Base-by-base conservation (phyloP, 2,797 vertebrate genomes). In the Halcyon badia region DNA sequence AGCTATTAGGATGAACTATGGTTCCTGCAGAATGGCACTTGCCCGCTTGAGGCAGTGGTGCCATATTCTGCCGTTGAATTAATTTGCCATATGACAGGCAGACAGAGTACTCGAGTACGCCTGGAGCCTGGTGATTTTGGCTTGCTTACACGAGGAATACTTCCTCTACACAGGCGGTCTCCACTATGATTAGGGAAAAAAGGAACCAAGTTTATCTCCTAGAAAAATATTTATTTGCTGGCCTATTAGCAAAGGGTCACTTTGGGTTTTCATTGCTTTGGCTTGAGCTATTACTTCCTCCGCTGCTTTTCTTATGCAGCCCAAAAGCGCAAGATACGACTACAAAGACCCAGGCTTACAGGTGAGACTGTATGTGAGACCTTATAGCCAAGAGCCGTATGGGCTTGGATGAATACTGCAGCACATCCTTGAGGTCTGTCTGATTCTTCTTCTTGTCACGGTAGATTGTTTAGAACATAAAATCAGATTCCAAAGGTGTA, bases 81-180 rank as follows among this genome's bases (percentile, higher is more conserved):
- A 49, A 93, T 93, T 56, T 90, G 85, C 89, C 72, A 25, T 8
- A 5, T 30, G 82, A 84, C 94, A 94, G 70, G 72, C 90, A 85
- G 80, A 52, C 57, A 68, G 82, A 93, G 48, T 2, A n/a, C 72
- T 37, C 3, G 0, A 76, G 49, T 7, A 30, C 0, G 1, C 86
- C 83, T 35, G 33, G 44, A 90, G 86, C 91, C 76, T 60, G 28
- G 58, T 0, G 48, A 76, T 42, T 79, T 14, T 76, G 92, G 46
- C 66, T 86, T 10, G 30, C 49, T 77, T 21, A 52, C 77, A 46
- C 65, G 56, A 70, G 49, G 72, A 62, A 33, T 75, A 46, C 81
- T 87, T 89, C 77, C 58, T 87, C 58, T 9, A 8, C 21, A n/a
- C 62, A 70, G 25, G 66, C 83, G 92, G 69, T 26, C 41, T 90